Base-by-base conservation (phyloP, 2,113 vertebrate genomes). In the Myocastor coypus region DNA sequence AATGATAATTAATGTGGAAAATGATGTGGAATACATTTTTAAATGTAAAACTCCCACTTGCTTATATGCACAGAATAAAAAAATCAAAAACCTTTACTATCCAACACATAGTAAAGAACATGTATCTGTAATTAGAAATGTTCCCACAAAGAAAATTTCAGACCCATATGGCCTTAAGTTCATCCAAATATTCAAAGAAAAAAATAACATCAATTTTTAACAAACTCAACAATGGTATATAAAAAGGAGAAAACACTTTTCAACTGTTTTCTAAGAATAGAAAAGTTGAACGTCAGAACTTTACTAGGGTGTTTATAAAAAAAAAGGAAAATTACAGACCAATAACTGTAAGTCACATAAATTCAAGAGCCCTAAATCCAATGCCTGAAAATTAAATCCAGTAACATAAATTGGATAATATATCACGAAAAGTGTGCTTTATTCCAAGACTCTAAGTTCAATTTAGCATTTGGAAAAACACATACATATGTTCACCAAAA, bases 381-480 rank as follows among this genome's bases (percentile, higher is more conserved):
- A 92, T 90, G 71, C 87, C 87, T 90, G 92, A 97, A 96, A 93
- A 97, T 96, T 69, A 93, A 96, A 96, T 80, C 59, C 64, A 96
- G 87, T 73, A 89, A 89, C 92, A 97, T 96, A 98, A 96, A 95
- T 94, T 96, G 96, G 78, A 96, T 83, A 97, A 97, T 98, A 95
- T 94, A 96, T 97, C 94, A 97, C 64, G 90, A 97, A 97, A 92
- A 28, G 40, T 78, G 40, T 92, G 77, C 87, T 88, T 98, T 96
- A 94, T 96, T 98, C 96, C 94, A 97, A 93, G 89, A 96, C 94
- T 96, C 69, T 96, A 95, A 98, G 96, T 88, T 95, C 40, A 50
- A 71, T 90, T 98, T 96, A 96, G 83, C 96, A 97, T 98, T 98
- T 97, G 96, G 95, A 95, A 96, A 97, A 97, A 94, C 68, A 82